Base-by-base conservation (phyloP, 1,140 invertebrate genomes). In the Drosophila parvula region DNA sequence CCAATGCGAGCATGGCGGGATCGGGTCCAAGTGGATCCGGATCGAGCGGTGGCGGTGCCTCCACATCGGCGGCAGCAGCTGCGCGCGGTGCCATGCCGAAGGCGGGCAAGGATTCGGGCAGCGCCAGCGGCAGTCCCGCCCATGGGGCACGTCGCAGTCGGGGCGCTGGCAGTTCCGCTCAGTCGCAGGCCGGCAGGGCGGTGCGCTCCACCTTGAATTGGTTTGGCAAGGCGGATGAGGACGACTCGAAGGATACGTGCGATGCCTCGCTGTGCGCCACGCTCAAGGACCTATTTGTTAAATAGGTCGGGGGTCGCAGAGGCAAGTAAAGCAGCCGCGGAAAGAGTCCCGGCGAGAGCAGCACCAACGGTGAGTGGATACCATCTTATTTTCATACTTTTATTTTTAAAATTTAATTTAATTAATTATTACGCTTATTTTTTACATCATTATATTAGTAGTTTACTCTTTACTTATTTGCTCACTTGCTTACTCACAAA, bases 211-310 rank as follows among this genome's bases (percentile, higher is more conserved):
- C 91, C 0, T 60, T 92, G 12, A 92, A 92, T 59, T 90, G 90
- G 82, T 90, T 91, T 16, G 79, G 90, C 30, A 92, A 92, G 75
- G 77, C 74, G 34, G 94, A 95, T 10, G 95, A 95, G 41, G 95
- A 95, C 36, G 95, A 95, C 12, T 92, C 94, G 5, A 91, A 93
- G 27, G 95, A 96, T 64, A 94, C 95, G 10, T 96, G 96, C 92
- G 96, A 97, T 62, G 95, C 95, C 14, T 95, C 95, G 12, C 93
- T 97, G 51, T 97, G 96, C 91, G 95, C 96, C 40, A 96, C 96
- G 10, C 92, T 97, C 11, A 97, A 97, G 92, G 96, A 97, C 91
- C 94, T 97, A 8, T 97, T 97, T 91, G 96, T 96, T 36, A 96
- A 96, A 93, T 96, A 94, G 93, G 73, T 88, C 43, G 55, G 59